Base-by-base conservation (phyloP, 2,113 vertebrate species). In the Rafetus swinhoei region DNA sequence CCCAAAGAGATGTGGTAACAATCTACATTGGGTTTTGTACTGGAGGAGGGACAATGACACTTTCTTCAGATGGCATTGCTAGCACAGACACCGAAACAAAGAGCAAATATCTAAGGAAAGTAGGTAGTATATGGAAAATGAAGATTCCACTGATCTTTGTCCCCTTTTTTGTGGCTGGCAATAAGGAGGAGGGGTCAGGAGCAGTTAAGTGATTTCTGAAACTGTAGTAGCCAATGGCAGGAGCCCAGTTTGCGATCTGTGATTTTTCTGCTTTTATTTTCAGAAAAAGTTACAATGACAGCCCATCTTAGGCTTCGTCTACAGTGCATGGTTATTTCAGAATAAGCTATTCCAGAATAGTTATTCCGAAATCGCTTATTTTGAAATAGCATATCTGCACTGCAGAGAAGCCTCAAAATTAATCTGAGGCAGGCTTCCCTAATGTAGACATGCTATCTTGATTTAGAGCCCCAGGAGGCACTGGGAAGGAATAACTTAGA, bases 1-100 rank as follows among this genome's bases (percentile, higher is more conserved):
- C 9, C 25, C 14, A 50, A 24, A 88, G 53, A 65, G 6, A 1
- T 0, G 10, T 80, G 15, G 24, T 24, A 19, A 2, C 56, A 54
- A 3, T 45, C 32, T 50, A 50, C n/a, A 57, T 8, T n/a, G 19
- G 2, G 11, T 77, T 52, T 7, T 35, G 50, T 55, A 24, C 53
- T n/a, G 39, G 27, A 11, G 19, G 60, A 50, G 15, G 27, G 9
- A 59, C 60, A 2, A 45, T 53, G 55, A 8, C 74, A 50, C 56
- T 86, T 82, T 55, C 13, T 14, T 82, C 9, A 19, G 35, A 59
- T 27, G 55, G 24, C 35, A 45, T 5, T 45, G 56, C 24, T 59
- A 55, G 53, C 79, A 50, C 76, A 25, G 54, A 11, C 22, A 19
- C 56, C 19, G 24, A 18, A 82, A 3, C 56, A 39, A 60, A 45